Conservation (phyloP, 2,888 invertebrate species). For the Callinectes sapidus region DNA sequence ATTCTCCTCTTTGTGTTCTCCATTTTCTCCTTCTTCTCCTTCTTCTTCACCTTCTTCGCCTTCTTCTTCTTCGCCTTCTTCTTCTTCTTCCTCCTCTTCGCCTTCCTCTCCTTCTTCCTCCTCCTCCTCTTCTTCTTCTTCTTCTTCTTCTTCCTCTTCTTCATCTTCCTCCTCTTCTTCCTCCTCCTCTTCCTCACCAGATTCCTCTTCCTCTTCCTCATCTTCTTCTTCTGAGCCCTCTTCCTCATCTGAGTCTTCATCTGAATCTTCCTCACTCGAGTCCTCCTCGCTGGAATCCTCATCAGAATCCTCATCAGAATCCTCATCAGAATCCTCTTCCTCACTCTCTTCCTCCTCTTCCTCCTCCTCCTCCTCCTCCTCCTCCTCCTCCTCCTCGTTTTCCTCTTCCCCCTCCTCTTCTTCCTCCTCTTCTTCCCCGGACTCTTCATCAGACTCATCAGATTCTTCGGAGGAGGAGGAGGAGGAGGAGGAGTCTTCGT, state of each 20-base stretch:
- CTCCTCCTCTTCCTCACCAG: background rate
- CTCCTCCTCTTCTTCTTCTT: background rate
- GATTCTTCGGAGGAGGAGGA: slow-evolving; percentile 40
- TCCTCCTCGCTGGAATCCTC: slow-evolving; percentile 50
- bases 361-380: slow-evolving; percentile 44
- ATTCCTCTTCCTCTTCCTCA: background rate
- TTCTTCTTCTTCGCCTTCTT: background rate
- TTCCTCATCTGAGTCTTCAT: slow-evolving; percentile 44
- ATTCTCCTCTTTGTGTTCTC: background rate
- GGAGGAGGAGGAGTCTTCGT: background rate
- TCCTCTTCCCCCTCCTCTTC: slow-evolving; percentile 59
- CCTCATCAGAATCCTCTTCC: background rate
- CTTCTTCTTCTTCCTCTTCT: slow-evolving; percentile 20
- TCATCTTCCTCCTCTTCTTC: slow-evolving; percentile 39
- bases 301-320: background rate
- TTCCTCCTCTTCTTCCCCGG: slow-evolving; percentile 55
- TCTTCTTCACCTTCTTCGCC: background rate
- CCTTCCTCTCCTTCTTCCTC: background rate
- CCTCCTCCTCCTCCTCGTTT: slow-evolving; percentile 36
- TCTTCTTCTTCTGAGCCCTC: slow-evolving; percentile 1
- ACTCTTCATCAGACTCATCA: slow-evolving; percentile 42
- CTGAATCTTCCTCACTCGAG: background rate
- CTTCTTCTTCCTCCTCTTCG: background rate
- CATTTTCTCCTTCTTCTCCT: background rate
- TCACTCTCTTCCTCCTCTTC: background rate